phyloP scores from a whole-genome alignment of 2,888 invertebrate species.

The Chrysina gloriosa region DNA sequence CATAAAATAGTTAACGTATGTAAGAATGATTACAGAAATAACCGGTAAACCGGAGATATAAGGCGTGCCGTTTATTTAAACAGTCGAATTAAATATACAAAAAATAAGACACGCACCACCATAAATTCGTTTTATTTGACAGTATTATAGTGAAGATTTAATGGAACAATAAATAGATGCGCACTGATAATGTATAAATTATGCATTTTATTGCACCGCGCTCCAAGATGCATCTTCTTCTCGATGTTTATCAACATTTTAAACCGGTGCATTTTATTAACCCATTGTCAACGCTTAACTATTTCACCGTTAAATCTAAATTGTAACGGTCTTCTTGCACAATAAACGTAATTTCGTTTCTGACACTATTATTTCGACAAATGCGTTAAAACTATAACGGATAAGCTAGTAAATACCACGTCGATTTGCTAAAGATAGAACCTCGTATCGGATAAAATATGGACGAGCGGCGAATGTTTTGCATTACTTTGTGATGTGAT shows the following conservation, averaged over 20 bases:
- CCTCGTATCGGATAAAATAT: conserved; percentile 1
- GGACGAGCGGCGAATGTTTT: neutral
- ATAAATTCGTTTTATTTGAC: conserved; percentile 42
- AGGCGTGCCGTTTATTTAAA: conserved; percentile 37
- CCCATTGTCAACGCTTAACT: conserved; percentile 36
- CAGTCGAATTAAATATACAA: conserved; percentile 41
- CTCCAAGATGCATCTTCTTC: conserved; percentile 23
- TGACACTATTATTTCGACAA: conserved; percentile 20
- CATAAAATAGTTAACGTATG: conserved; percentile 43
- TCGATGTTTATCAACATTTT: conserved; percentile 35
- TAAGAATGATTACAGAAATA: conserved; percentile 36
- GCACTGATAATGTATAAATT: conserved; percentile 40
- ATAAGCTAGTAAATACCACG: conserved; percentile 5
- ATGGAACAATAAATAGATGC: conserved; percentile 40
- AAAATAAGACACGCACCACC: conserved; percentile 32
- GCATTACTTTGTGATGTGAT: neutral
- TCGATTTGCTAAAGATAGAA: neutral
- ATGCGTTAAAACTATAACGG: conserved; percentile 14
- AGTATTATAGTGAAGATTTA: conserved; percentile 38
- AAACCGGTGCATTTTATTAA: conserved; percentile 37
- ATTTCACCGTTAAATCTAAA: conserved; percentile 28
- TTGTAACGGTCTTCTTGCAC: conserved; percentile 3
- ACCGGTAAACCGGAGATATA: conserved; percentile 18
- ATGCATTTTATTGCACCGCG: conserved; percentile 39
- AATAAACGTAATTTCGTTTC: conserved; percentile 12